phyloP scores from a whole-genome alignment of 2,888 invertebrate genomes.

The Auanema sp. region DNA sequence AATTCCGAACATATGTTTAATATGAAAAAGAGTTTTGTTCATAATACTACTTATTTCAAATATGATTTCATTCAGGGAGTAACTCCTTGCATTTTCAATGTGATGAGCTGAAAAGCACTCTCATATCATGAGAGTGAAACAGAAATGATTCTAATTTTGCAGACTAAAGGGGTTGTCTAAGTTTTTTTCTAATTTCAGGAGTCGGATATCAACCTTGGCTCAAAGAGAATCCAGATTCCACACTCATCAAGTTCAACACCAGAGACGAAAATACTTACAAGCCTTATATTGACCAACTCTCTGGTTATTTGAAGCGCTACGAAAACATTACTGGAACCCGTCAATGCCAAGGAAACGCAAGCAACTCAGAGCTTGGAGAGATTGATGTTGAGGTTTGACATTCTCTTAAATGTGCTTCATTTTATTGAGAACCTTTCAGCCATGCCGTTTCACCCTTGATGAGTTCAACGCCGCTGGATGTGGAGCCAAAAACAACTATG shows the following conservation, averaged over 20 bases:
- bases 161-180: too few species aligned
- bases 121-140: too few species aligned
- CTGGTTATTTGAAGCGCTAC: conserved; percentile 55
- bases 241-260: conserved; percentile 87
- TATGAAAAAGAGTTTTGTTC: too few species aligned
- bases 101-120: too few species aligned
- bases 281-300: conserved; percentile 48
- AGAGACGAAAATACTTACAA: conserved; percentile 24
- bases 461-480: conserved; percentile 48
- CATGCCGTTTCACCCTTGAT: conserved; percentile 56
- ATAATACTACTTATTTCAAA: too few species aligned
- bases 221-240: conserved; percentile 88
- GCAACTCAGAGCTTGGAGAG: conserved; percentile 28
- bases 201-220: conserved; percentile 96
- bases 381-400: conserved; percentile 15
- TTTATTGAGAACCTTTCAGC: conserved; percentile 31
- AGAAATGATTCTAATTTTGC: too few species aligned
- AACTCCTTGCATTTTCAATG: too few species aligned
- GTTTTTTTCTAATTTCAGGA: conserved; percentile 72
- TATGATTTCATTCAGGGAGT: too few species aligned
- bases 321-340: conserved; percentile 49
- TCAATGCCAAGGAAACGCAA: conserved; percentile 42
- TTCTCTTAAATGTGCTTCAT: background rate
- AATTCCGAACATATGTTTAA: too few species aligned
- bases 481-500: conserved; percentile 71